These are phyloP conservation scores for Bursaphelenchus mucronatus DNA, from an alignment of 1,140 invertebrate species.

Conservation along the genomic window DNA sequence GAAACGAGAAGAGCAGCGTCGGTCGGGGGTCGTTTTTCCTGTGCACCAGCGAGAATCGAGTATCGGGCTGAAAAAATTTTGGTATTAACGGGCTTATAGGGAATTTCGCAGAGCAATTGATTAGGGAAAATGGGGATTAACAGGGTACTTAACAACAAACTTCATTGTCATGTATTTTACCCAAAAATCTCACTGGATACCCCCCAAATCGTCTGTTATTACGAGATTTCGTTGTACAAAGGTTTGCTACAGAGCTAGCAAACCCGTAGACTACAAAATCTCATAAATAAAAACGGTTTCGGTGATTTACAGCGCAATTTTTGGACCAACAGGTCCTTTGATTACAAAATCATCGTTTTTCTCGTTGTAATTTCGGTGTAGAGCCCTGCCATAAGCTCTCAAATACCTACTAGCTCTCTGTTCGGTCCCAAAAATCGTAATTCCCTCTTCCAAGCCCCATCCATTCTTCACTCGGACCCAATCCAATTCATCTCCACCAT, in stretches of 20 bases:
- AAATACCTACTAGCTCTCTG: conserved; percentile 28
- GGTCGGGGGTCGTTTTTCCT: conserved; percentile 33
- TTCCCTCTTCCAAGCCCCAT: conserved; percentile 50
- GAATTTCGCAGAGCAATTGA: neutral
- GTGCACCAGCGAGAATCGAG: conserved; percentile 35
- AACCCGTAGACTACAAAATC: neutral
- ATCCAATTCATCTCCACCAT: conserved; percentile 43
- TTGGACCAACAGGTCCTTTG: neutral
- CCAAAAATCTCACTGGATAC: too few species aligned
- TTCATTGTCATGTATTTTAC: too few species aligned
- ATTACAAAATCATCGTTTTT: neutral
- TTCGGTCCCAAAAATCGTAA: conserved; percentile 47
- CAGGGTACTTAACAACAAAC: too few species aligned
- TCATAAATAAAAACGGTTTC: neutral
- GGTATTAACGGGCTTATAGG: neutral
- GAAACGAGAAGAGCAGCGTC: conserved; percentile 41
- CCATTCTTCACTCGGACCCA: conserved; percentile 43
- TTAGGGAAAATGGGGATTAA: too few species aligned
- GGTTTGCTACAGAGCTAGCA: too few species aligned
- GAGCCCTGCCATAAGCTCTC: neutral
- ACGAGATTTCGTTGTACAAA: too few species aligned
- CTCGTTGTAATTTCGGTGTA: neutral
- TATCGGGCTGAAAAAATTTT: conserved; percentile 26
- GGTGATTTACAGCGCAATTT: neutral
- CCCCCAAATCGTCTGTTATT: too few species aligned